phyloP scores from a whole-genome alignment of 2,797 vertebrate genomes.

The Crocodylus rhombifer region DNA sequence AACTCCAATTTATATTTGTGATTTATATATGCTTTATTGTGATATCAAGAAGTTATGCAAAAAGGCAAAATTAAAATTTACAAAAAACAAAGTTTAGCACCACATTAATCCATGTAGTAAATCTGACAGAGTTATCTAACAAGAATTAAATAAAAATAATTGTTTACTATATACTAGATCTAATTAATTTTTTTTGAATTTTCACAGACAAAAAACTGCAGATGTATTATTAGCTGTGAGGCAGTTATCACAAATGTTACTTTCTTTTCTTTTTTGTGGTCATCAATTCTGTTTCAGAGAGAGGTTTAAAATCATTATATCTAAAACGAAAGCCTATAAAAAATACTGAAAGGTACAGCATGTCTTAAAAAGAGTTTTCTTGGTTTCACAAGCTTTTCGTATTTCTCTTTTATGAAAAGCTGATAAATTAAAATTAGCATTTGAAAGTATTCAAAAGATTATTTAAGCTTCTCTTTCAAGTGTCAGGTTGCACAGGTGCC shows the following conservation, averaged over 20 bases:
- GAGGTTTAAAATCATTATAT: slow-evolving; percentile 72
- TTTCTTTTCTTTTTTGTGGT: slow-evolving; percentile 86
- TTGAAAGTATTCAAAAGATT: slow-evolving; percentile 84
- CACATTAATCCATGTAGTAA: background rate
- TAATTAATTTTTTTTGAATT: slow-evolving; percentile 67
- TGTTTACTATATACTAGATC: slow-evolving; percentile 12
- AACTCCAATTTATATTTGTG: background rate
- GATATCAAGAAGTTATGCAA: background rate
- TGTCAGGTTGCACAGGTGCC: slow-evolving; percentile 79
- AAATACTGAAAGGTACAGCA: slow-evolving; percentile 79
- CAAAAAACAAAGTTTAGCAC: background rate
- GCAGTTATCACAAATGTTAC: slow-evolving; percentile 81
- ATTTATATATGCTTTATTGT: background rate
- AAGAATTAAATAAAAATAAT: background rate
- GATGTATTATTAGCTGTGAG: slow-evolving; percentile 67
- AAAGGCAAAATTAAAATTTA: background rate
- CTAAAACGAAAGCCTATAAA: slow-evolving; percentile 81
- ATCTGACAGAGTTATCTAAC: background rate
- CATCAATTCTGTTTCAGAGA: slow-evolving; percentile 78
- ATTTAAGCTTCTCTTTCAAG: slow-evolving; percentile 75
- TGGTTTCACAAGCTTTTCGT: slow-evolving; percentile 88
- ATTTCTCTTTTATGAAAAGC: slow-evolving; percentile 83
- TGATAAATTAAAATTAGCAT: slow-evolving; percentile 86
- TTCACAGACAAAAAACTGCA: slow-evolving; percentile 68
- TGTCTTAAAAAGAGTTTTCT: slow-evolving; percentile 82